Evolutionary conservation across 2,797 vertebrate species (phyloP), one percentile per base, ranked within the genome.

Genomic region (Podarcis lilfordi): DNA sequence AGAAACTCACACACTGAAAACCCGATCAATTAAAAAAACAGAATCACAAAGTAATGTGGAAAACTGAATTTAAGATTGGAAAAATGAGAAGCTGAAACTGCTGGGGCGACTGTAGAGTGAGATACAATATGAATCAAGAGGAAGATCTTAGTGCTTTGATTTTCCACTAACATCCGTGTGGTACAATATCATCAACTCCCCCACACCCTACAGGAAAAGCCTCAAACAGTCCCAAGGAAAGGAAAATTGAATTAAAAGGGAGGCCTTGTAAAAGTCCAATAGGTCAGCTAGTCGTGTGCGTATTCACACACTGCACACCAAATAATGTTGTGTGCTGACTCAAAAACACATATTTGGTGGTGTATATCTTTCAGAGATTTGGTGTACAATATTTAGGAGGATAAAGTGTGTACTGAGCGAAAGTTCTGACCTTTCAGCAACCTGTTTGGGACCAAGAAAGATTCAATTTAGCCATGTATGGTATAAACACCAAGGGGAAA

Each of bases 381-480:
- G 89, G 72, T 29, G 45, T 55, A 85, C 0, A 1, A 61, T 84
- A 80, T 92, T 92, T 89, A 90, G 84, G 85, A 86, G 75, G 74
- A 1, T 0, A 88, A 92, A 89, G 64, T 78, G 90, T 89, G 77
- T 45, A 5, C n/a, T 79, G 55, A 80, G 87, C 79, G 86, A 68
- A 89, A 86, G 64, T 50, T 43, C 89, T 95, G 92, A 94, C 94
- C 93, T 92, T 90, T 89, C 64, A 0, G 0, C 84, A 95, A 95
- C 92, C 91, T 91, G 84, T 40, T 74, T 83, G 80, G 86, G 68
- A 89, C 81, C 81, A 91, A 84, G 91, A 93, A 91, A 93, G 92
- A 64, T 88, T 83, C 43, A 37, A 66, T 93, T 93, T 93, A 89
- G 61, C 95, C 93, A 93, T 93, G 92, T 93, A 94, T 2, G 88